Evolutionary conservation across 2,888 invertebrate genomes (phyloP).

Genomic region (Polymixis flavicincta): DNA sequence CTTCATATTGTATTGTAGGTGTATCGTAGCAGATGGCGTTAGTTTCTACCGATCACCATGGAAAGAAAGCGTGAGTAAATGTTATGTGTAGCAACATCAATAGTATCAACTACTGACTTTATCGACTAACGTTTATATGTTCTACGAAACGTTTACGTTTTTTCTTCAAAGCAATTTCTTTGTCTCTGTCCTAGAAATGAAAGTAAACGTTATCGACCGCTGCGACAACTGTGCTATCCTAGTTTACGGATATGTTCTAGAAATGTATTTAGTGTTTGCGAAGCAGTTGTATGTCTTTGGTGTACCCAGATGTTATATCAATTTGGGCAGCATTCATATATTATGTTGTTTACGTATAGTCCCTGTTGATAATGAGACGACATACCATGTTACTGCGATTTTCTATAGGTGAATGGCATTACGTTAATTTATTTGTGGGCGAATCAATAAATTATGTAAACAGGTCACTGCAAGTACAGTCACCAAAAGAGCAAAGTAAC

Average conservation of each 20-base stretch:
- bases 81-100: background rate
- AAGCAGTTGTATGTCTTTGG: background rate
- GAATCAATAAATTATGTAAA: no score
- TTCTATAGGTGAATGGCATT: no score
- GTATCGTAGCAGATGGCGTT: background rate
- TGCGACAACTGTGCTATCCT: background rate
- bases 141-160: constrained; percentile 7
- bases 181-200: constrained; percentile 3
- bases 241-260: background rate
- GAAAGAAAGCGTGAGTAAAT: background rate
- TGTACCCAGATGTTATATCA: background rate
- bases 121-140: background rate
- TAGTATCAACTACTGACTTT: background rate
- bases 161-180: constrained; percentile 13
- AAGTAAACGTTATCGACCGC: constrained; percentile 19
- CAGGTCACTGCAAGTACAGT: no score
- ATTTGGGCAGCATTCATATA: background rate
- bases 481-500: no score
- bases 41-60: background rate
- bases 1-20: background rate
- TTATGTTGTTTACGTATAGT: background rate
- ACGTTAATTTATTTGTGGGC: no score
- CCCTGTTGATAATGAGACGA: background rate
- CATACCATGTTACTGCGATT: background rate
- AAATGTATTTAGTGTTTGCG: background rate